Base-by-base conservation (phyloP, 2,888 invertebrate species). In the Trissolcus japonicus region DNA sequence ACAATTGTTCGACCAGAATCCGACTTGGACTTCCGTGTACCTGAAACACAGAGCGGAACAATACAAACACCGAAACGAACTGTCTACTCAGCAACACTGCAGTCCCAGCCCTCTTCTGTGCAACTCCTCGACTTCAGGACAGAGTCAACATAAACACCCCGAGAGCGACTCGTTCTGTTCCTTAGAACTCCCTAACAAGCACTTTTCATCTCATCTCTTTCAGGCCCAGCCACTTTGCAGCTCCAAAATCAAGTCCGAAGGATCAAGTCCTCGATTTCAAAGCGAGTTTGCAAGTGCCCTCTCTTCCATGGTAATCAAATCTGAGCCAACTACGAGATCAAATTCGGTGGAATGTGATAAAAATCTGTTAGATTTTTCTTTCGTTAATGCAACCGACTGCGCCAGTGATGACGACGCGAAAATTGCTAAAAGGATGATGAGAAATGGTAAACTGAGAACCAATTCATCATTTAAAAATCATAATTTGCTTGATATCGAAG, bases 1-100 rank as follows among this genome's bases (percentile, higher is more conserved):
- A 63, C 92, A 92, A 78, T 86, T 93, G 55, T 90, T 92, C 73
- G 89, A 90, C 75, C 83, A 87, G 17, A 88, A 88, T 67, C 85
- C 85, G 9, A 81, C 84, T 9, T 86, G 86, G 86, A 80, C 83
- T 11, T 83, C 88, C 7, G 62, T 86, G n/a, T 84, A 84, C 35
- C 80, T 85, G 21, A 84, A 86, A 46, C 85, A 85, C 60, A 81
- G 81, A 59, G 71, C 82, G 2, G 85, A 87, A 2, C 85, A 86
- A n/a, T 76, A 63, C 3, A 79, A 81, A 11, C 65, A 53, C 2
- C 41, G 69, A 14, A 61, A 65, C 21, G 76, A 76, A 0, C 84
- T 83, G 6, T 62, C 82, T 0, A 80, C 80, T 55, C 76, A 84
- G 17, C 84, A 81, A 43, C 82, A 79, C 61, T 84, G 80, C 53